phyloP scores from a whole-genome alignment of 2,888 invertebrate species.

The Stomorhina lunata region DNA sequence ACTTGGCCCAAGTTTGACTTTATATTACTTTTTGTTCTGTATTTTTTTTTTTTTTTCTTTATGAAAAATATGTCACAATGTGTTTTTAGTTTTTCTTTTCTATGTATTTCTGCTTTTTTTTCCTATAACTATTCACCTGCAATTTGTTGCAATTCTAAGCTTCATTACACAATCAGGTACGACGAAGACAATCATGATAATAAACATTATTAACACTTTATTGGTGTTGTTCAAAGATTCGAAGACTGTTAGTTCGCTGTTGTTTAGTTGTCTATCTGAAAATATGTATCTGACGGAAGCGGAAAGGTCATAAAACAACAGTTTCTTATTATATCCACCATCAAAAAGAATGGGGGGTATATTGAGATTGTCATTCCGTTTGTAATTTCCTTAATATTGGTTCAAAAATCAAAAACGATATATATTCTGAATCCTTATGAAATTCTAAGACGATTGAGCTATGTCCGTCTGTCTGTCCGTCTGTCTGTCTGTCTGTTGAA shows the following conservation, averaged over 20 bases:
- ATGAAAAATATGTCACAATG: constrained; percentile 59
- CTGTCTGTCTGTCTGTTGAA: too few relatives aligned
- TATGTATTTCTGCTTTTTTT: not conserved
- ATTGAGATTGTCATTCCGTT: too few relatives aligned
- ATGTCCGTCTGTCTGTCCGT: too few relatives aligned
- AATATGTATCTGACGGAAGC: too few relatives aligned
- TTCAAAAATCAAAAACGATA: too few relatives aligned
- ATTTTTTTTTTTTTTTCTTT: constrained; percentile 7
- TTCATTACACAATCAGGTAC: constrained; percentile 64
- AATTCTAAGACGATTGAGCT: too few relatives aligned
- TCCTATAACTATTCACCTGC: constrained; percentile 66
- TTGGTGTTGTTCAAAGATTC: not conserved
- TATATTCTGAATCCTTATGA: too few relatives aligned
- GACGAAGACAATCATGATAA: not conserved
- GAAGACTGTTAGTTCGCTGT: too few relatives aligned
- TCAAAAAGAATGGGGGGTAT: too few relatives aligned
- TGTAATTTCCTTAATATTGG: too few relatives aligned
- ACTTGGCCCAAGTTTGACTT: constrained; percentile 43
- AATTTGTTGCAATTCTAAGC: constrained; percentile 68
- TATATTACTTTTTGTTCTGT: constrained; percentile 33
- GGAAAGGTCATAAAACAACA: too few relatives aligned
- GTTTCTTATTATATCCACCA: too few relatives aligned
- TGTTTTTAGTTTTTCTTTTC: constrained; percentile 8
- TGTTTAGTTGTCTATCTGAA: not conserved
- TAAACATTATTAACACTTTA: constrained; percentile 1